Evolutionary conservation across 2,797 vertebrate species (phyloP).

Genomic region (Hemibagrus guttatus): DNA sequence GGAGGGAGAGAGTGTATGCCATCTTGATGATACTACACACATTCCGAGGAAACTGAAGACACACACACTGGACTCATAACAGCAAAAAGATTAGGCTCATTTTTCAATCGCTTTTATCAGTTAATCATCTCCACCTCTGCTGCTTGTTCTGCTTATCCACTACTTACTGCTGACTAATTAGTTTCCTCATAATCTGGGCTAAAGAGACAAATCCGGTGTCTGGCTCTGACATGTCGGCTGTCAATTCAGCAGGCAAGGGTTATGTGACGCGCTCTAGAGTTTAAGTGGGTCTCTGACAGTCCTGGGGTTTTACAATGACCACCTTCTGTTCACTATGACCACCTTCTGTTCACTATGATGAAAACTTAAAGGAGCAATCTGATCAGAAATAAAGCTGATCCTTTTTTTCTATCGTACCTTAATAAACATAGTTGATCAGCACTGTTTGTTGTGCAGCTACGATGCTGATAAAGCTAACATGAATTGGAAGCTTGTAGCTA

Average conservation of each 20-base stretch:
- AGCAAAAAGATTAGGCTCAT: neutral
- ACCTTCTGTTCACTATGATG: neutral
- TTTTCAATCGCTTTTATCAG: neutral
- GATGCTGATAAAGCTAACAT: neutral
- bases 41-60: neutral
- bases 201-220: slow-evolving; percentile 41
- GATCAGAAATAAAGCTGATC: neutral
- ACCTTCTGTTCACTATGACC: neutral
- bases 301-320: neutral
- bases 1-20: neutral
- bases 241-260: neutral
- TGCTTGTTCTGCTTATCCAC: slow-evolving; percentile 31
- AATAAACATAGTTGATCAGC: too few relatives aligned
- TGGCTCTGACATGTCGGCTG: neutral
- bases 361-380: neutral
- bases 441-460: neutral
- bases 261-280: neutral
- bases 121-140: slow-evolving; percentile 17
- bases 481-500: neutral
- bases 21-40: neutral
- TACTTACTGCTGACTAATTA: slow-evolving; percentile 38
- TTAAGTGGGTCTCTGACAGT: neutral
- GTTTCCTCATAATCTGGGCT: slow-evolving; percentile 21
- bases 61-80: neutral
- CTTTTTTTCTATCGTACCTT: too few relatives aligned